phyloP scores from a whole-genome alignment of 2,113 vertebrate species.

The Tenebrosternarchus preto region DNA sequence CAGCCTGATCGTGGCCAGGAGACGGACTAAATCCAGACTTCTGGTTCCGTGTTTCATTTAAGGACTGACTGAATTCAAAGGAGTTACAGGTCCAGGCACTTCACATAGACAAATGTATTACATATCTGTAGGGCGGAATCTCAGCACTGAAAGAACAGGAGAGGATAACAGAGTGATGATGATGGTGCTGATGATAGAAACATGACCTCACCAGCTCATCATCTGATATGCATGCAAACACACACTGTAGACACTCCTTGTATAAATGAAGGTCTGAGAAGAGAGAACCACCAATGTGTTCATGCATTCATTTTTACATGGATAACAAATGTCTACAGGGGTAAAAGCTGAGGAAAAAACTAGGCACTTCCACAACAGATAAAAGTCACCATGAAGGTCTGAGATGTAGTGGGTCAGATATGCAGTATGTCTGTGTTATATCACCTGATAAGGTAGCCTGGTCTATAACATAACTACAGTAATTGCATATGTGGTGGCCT shows the following conservation, averaged over 20 bases:
- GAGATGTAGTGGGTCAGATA: neutral
- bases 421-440: neutral
- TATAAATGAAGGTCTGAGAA: no score
- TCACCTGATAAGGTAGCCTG: neutral
- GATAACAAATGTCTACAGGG: no score
- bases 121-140: neutral
- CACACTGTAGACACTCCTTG: no score
- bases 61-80: neutral
- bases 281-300: no score
- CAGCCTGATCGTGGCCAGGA: neutral
- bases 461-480: neutral
- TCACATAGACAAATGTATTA: neutral
- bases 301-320: no score
- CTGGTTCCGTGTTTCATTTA: neutral
- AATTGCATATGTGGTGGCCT: no score
- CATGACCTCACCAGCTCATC: neutral
- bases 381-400: neutral
- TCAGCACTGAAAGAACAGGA: neutral
- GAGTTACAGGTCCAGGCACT: neutral
- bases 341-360: no score
- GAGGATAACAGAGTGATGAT: neutral
- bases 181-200: neutral
- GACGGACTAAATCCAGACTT: neutral
- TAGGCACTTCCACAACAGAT: no score
- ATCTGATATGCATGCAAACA: constrained; percentile 41